A percentile compares a stretch with the other conserved stretches of the same genome.
phyloP scores from a whole-genome alignment of 2,797 vertebrate genomes.

The Bufotes viridis region DNA sequence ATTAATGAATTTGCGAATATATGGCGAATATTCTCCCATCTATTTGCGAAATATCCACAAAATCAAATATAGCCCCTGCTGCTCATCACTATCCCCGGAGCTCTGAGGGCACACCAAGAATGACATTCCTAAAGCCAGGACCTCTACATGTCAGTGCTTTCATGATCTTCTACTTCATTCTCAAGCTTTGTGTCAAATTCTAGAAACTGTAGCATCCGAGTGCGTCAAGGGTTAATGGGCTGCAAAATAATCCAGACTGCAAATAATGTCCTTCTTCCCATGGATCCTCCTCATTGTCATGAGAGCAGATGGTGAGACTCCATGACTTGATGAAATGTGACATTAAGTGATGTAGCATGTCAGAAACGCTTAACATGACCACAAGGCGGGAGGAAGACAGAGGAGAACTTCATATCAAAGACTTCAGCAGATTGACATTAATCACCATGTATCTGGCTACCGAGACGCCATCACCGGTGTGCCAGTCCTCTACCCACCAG shows the following conservation, averaged over 20 bases:
- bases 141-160: neutral
- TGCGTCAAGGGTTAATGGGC: neutral
- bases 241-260: conserved; percentile 11
- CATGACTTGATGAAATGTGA: conserved; percentile 51
- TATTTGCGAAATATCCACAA: no score
- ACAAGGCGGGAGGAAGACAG: conserved; percentile 11
- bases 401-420: conserved; percentile 27
- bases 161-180: no score
- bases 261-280: conserved; percentile 33
- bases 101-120: neutral
- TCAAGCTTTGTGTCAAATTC: neutral
- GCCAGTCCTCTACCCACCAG: no score
- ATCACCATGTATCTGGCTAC: neutral
- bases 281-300: conserved; percentile 46
- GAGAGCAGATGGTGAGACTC: conserved; percentile 54
- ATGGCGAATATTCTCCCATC: no score
- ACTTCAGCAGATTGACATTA: neutral
- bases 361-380: conserved; percentile 49
- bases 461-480: neutral
- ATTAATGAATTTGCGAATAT: no score
- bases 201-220: neutral
- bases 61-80: no score
- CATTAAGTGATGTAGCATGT: conserved; percentile 52
- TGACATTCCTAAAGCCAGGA: neutral
- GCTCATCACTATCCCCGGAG: neutral